Conservation (phyloP, 2,113 vertebrate species). For the Corapipo altera region DNA sequence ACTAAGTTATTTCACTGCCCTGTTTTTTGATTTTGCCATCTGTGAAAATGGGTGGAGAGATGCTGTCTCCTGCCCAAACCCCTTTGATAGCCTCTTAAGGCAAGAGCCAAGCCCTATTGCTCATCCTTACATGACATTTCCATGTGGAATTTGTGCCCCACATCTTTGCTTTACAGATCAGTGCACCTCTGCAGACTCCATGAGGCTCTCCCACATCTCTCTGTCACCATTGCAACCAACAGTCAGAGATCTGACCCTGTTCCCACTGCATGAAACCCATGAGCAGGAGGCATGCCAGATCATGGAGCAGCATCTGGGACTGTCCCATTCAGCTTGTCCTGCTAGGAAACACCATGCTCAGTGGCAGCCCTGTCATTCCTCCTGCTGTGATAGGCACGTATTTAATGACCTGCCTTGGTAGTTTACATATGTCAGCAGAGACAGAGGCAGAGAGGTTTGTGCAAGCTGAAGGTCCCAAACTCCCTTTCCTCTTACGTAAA, state of each 20-base stretch:
- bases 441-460: background rate
- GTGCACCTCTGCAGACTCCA: background rate
- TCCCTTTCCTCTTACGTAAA: background rate
- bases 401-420: background rate
- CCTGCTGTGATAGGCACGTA: background rate
- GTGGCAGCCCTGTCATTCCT: background rate
- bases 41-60: background rate
- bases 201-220: background rate
- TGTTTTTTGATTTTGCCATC: background rate
- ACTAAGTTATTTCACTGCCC: background rate
- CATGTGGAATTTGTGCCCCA: background rate
- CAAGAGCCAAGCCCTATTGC: background rate
- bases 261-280: background rate
- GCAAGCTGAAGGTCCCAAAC: background rate
- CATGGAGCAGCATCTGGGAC: background rate
- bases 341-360: background rate
- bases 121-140: background rate
- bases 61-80: background rate
- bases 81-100: background rate
- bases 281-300: background rate
- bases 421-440: background rate
- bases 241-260: fast-evolving
- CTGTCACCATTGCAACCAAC: background rate
- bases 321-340: background rate
- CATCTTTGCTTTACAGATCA: background rate